Percentiles rank a stretch among this genome's conserved stretches.
These are phyloP conservation scores for Tupiocoris notatus DNA, from an alignment of 2,888 invertebrate genomes.

Conservation along the genomic window DNA sequence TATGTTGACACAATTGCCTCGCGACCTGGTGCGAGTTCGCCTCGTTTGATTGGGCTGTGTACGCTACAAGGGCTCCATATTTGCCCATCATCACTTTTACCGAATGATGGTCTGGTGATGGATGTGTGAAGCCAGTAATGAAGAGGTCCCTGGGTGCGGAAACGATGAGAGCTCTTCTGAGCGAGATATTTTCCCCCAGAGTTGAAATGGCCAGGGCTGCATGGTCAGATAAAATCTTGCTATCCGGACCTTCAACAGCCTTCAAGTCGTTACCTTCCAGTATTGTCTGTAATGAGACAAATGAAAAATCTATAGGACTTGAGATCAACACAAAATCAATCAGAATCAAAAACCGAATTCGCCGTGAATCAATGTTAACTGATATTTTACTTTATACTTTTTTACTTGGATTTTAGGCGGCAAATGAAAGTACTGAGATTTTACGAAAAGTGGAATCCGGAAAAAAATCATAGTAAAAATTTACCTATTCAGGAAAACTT, in stretches of 20 bases:
- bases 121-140: conserved; percentile 77
- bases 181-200: conserved; percentile 85
- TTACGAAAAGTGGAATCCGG: too few species aligned
- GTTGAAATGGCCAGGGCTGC: conserved; percentile 81
- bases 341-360: too few species aligned
- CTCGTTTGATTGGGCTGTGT: conserved; percentile 56
- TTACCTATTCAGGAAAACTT: too few species aligned
- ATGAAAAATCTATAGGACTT: too few species aligned
- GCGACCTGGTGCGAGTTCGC: conserved; percentile 59
- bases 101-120: conserved; percentile 58
- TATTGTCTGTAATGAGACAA: conserved; percentile 45
- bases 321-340: too few species aligned
- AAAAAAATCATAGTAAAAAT: too few species aligned
- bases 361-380: too few species aligned
- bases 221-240: conserved; percentile 74
- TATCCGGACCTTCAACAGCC: conserved; percentile 62
- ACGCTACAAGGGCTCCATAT: conserved; percentile 80
- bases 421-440: too few species aligned
- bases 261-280: conserved; percentile 66
- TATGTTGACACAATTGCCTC: conserved; percentile 83
- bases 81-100: conserved; percentile 60
- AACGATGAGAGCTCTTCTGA: conserved; percentile 76
- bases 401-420: too few species aligned
- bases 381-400: too few species aligned
- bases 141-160: conserved; percentile 59